Conservation (phyloP, 2,113 vertebrate species). For the Megaceryle maxima region DNA sequence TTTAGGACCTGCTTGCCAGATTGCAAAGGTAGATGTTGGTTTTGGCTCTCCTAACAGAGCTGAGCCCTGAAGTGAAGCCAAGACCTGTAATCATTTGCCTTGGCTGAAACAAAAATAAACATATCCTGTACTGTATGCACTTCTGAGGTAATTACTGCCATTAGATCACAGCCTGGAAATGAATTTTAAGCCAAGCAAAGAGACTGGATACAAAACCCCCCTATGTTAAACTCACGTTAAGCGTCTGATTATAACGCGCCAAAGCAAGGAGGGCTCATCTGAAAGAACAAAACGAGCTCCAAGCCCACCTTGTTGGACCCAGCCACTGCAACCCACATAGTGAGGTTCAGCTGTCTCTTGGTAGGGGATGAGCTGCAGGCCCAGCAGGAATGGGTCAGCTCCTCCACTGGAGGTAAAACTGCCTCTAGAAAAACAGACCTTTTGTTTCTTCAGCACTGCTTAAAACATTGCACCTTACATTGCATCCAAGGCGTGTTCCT, state of each 20-base stretch:
- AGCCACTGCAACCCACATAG: not conserved
- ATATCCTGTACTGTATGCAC: not conserved
- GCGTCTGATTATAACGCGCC: not conserved
- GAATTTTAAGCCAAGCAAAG: conserved; percentile 28
- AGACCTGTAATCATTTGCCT: conserved; percentile 54
- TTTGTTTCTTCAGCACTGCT: not conserved
- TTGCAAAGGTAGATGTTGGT: conserved; percentile 66
- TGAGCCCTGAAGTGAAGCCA: conserved; percentile 61
- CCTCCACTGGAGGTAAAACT: not conserved
- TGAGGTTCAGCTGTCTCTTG: not conserved
- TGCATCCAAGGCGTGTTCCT: rapidly evolving
- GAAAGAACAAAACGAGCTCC: not conserved
- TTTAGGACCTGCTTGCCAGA: conserved; percentile 55
- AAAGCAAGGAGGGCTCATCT: not conserved
- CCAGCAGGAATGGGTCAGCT: not conserved
- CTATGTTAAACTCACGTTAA: not conserved
- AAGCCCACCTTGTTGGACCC: not conserved
- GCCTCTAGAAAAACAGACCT: not conserved
- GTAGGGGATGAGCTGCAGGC: not conserved
- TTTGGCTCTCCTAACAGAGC: conserved; percentile 53
- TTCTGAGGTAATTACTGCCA: conserved; percentile 68
- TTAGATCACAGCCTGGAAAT: conserved; percentile 66
- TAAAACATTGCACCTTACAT: not conserved
- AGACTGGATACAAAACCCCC: not conserved
- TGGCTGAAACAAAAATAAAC: conserved; percentile 68